Conservation (phyloP, 2,888 invertebrate species). For the Myopa tessellatipennis region DNA sequence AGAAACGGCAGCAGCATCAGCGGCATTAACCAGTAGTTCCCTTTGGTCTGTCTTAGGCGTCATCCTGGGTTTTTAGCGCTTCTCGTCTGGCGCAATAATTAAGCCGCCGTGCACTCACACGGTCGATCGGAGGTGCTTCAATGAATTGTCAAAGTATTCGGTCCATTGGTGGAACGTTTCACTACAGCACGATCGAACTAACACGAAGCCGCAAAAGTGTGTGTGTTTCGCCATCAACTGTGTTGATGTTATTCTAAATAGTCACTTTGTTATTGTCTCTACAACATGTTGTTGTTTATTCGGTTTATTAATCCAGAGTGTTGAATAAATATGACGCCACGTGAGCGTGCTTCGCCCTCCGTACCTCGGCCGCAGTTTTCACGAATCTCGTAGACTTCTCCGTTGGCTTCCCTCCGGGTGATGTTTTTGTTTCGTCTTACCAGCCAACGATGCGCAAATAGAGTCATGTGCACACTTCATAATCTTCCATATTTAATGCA, state of each 20-base stretch:
- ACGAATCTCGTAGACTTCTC: not conserved
- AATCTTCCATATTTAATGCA: conserved; percentile 61
- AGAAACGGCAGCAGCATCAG: not conserved
- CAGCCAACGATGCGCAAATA: conserved; percentile 20
- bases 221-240: conserved; percentile 1
- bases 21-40: conserved; percentile 30
- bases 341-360: conserved; percentile 35
- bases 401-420: not conserved
- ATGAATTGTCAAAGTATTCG: conserved; percentile 34
- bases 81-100: conserved; percentile 63
- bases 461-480: conserved; percentile 44
- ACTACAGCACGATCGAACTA: not conserved
- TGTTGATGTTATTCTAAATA: conserved; percentile 18
- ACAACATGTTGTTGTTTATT: conserved; percentile 43
- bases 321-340: conserved; percentile 50
- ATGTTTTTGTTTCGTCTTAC: conserved; percentile 22
- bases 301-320: conserved; percentile 52
- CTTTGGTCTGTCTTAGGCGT: conserved; percentile 46
- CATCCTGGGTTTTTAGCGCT: conserved; percentile 42
- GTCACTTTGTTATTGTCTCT: conserved; percentile 34
- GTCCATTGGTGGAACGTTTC: not conserved
- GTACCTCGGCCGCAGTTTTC: not conserved
- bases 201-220: conserved; percentile 9
- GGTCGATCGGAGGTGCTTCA: conserved; percentile 11
- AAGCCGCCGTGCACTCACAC: conserved; percentile 43